Base-by-base conservation (phyloP, 2,113 vertebrate genomes). In the Leucosticte australis region DNA sequence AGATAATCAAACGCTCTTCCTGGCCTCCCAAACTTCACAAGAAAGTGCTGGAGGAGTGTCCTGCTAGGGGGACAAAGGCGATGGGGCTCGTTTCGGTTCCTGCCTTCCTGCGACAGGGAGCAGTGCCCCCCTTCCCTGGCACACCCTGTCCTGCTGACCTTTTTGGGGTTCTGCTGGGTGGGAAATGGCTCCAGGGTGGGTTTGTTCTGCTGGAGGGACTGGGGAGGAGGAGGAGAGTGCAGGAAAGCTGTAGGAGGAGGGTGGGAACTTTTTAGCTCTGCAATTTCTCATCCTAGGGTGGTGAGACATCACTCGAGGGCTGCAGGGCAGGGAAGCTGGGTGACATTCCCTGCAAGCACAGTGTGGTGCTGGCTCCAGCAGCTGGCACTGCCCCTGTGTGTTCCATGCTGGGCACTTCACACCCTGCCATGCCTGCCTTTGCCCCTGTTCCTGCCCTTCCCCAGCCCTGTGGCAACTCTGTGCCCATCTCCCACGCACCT, bases 371-470 rank as follows among this genome's bases (percentile, higher is more conserved):
- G 46, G 28, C n/a, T 67, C 13, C 52, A 52, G 46, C 37, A 71
- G 44, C 52, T 20, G 15, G 20, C 5, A 2, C 17, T 31, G 6
- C 8, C 50, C 35, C 12, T 35, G n/a, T 21, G 44, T 53, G 46
- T 12, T 15, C 46, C 1, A 1, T 2, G 13, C 59, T 41, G 41
- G 20, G 9, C 15, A 13, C 24, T 22, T 5, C 55, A 18, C 3
- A 2, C 31, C 1, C 2, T 17, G 53, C 46, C 0, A 0, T 5
- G 47, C 39, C 37, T 1, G 0, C 10, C 62, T 42, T 42, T 30
- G 21, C 49, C 46, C 30, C 1, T 0, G 18, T 26, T 53, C 23
- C 37, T 89, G 37, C 64, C 75, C 37, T 7, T 2, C 2, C 3
- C 2, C 70, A 52, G 15, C 49, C 33, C 28, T 0, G 0, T 3